These are phyloP conservation scores for Addax nasomaculatus DNA, from an alignment of 2,113 vertebrate genomes.

Conservation along the genomic window DNA sequence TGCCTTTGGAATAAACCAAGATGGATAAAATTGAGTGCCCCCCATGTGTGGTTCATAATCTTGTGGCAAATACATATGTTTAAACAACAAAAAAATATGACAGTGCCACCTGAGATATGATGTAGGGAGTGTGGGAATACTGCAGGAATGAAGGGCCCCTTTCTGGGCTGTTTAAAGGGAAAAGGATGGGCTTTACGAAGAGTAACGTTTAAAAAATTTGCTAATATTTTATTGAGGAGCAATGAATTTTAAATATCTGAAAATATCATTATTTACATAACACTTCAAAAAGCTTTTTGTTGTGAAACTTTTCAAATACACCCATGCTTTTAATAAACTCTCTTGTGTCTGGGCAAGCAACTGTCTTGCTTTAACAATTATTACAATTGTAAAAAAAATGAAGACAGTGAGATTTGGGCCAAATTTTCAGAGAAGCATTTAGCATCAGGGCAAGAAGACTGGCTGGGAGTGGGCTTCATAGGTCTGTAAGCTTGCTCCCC, in stretches of 20 bases:
- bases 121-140: too few relatives aligned
- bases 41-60: background rate
- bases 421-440: background rate
- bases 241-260: background rate
- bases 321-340: background rate
- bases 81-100: background rate
- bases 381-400: background rate
- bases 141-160: background rate
- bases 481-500: background rate
- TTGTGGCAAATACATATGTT: background rate
- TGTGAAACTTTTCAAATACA: background rate
- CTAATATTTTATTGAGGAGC: background rate
- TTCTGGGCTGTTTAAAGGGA: background rate
- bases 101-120: background rate
- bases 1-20: background rate
- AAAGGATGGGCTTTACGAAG: background rate
- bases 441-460: background rate
- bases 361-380: background rate
- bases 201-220: background rate
- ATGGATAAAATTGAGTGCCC: background rate
- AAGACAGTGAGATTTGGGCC: background rate
- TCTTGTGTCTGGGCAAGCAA: background rate
- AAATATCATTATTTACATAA: background rate
- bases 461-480: background rate
- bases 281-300: background rate